Evolutionary conservation across 2,888 invertebrate species (phyloP), one percentile per base, ranked within the genome.

Genomic region (Leptinotarsa rubiginosa): DNA sequence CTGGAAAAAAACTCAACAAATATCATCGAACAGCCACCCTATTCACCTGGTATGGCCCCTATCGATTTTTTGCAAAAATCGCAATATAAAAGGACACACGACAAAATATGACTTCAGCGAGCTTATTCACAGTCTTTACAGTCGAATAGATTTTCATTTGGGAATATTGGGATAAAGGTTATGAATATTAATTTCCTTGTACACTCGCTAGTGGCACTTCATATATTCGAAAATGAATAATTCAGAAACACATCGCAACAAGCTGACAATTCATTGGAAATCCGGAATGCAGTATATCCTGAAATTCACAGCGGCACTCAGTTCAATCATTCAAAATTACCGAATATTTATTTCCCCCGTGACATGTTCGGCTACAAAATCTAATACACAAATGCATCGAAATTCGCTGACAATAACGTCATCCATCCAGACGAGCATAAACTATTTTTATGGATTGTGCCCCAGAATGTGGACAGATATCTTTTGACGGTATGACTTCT

Each of bases 301-400:
- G 13, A 13, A 20, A 56, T 56, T 56, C 16, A 56, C 20, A 22
- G 22, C 22, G 15, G 22, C 56, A 56, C 56, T 22, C 4, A 3
- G 3, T 22, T 13, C 56, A 13, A 56, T 56, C 22, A 56, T 15
- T 56, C 4, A 56, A 7, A 56, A 20, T 56, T 25, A 56, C 22
- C 20, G 56, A 56, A 56, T 22, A 56, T 56, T 13, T 16, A 56
- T 56, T 25, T 56, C 15, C 15, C 56, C n/a, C 25, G 52, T 50
- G 50, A 67, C 31, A 4, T 52, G 49, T 25, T 50, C 25, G 52
- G 13, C 22, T 67, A 67, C 50, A 59, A 72, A 72, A 72, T 67
- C 65, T 72, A 67, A 72, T 72, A 67, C 54, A 72, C 67, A 72
- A 72, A 72, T 72, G 65, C 66, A 72, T 65, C 65, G 47, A 66